Percentiles rank a stretch among this genome's conserved stretches.
These are phyloP conservation scores for Diadema setosum DNA, from an alignment of 35 echinoderm and acorn worm genomes.

Conservation along the genomic window DNA sequence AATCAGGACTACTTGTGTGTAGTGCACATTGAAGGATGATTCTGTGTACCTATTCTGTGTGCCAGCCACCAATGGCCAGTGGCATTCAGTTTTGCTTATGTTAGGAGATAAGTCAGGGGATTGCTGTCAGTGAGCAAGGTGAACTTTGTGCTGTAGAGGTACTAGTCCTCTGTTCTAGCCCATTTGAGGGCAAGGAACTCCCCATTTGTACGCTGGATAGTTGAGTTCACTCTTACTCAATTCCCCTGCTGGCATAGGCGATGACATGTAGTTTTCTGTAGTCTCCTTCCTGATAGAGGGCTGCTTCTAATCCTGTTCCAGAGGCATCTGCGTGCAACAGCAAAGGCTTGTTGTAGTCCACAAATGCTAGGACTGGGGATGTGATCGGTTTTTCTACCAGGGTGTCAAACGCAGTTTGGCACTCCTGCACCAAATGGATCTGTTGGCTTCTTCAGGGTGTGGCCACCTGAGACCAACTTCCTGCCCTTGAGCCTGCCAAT, in stretches of 20 bases:
- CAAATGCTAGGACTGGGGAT: constrained; percentile 31
- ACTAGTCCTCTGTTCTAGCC: neutral
- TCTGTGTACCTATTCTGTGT: no score
- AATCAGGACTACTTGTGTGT: no score
- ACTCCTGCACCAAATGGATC: constrained; percentile 2
- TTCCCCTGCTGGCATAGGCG: constrained; percentile 55
- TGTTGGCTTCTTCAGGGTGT: neutral
- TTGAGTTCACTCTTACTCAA: constrained; percentile 36
- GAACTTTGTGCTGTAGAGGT: neutral
- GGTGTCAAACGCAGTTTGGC: constrained; percentile 25
- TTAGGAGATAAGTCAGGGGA: no score
- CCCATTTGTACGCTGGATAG: constrained; percentile 22
- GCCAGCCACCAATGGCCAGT: no score
- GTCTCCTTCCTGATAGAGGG: constrained; percentile 36
- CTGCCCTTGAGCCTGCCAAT: neutral
- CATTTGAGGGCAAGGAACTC: neutral
- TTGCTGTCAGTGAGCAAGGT: no score
- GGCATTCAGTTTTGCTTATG: no score
- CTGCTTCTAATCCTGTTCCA: constrained; percentile 33
- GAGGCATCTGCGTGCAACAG: constrained; percentile 36
- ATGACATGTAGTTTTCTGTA: constrained; percentile 28
- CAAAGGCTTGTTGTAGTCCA: constrained; percentile 33
- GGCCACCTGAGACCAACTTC: neutral
- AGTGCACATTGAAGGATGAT: no score
- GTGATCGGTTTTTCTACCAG: constrained; percentile 31